Evolutionary conservation across 2,113 vertebrate genomes (phyloP).

Genomic region (Hymenochirus boettgeri): DNA sequence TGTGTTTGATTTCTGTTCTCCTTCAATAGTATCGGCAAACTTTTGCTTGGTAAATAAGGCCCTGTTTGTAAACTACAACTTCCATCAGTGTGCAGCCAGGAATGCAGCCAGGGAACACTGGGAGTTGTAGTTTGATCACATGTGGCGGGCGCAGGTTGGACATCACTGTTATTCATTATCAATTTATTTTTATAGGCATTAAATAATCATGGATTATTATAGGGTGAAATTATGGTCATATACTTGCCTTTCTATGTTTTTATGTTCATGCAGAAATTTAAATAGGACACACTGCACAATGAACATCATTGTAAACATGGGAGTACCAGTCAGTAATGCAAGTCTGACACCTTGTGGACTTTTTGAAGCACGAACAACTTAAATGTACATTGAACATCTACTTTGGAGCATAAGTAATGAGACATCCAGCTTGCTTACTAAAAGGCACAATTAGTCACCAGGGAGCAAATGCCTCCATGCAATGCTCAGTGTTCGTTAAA

Average conservation of each 20-base stretch:
- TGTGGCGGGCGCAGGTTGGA: no score
- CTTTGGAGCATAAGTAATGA: neutral
- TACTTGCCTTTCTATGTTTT: neutral
- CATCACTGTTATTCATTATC: no score
- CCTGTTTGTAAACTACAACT: no score
- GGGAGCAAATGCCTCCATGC: slow-evolving; percentile 1
- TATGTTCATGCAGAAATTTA: slow-evolving; percentile 14
- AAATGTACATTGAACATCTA: neutral
- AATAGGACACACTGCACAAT: neutral
- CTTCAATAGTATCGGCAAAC: no score
- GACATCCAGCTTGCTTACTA: slow-evolving; percentile 13
- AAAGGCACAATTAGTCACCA: slow-evolving; percentile 7
- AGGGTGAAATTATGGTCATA: slow-evolving; percentile 1
- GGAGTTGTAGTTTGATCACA: no score
- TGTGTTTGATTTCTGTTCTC: no score
- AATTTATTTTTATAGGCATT: no score
- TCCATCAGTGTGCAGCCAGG: no score
- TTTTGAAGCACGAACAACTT: neutral
- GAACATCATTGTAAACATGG: neutral
- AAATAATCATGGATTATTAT: no score
- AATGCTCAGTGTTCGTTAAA: slow-evolving; percentile 13
- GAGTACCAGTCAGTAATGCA: neutral
- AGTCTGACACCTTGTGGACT: slow-evolving; percentile 14
- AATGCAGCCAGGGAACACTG: no score
- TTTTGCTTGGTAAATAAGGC: no score